A percentile compares a stretch with the other conserved stretches of the same genome.
phyloP scores from a whole-genome alignment of 2,888 invertebrate species.

The Miltochrista miniata region DNA sequence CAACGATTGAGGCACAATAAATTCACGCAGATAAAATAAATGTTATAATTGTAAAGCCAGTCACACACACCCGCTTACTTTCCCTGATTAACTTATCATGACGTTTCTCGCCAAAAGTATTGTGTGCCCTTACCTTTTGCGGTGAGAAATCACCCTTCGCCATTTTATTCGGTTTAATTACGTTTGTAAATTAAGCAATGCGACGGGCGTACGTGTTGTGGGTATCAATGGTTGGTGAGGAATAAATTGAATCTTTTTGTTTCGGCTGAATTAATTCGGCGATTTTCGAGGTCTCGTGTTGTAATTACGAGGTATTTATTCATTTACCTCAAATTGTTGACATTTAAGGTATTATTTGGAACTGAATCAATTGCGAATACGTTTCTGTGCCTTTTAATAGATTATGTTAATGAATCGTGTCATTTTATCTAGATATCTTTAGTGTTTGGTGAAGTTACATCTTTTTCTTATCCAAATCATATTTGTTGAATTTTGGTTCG shows the following conservation, averaged over 20 bases:
- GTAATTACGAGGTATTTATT: background rate
- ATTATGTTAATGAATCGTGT: too few species aligned
- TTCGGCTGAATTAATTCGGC: conserved; percentile 25
- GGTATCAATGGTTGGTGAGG: conserved; percentile 24
- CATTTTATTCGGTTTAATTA: conserved; percentile 41
- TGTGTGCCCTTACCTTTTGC: conserved; percentile 21
- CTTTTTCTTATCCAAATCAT: too few species aligned
- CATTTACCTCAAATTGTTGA: background rate
- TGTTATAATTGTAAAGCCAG: conserved; percentile 13
- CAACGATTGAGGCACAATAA: too few species aligned
- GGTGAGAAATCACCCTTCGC: conserved; percentile 32
- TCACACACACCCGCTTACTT: conserved; percentile 34
- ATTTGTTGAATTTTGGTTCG: too few species aligned
- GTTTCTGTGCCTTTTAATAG: too few species aligned
- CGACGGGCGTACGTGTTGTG: conserved; percentile 33
- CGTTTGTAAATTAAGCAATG: conserved; percentile 44
- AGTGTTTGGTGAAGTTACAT: too few species aligned
- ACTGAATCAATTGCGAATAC: background rate
- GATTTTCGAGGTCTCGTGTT: conserved; percentile 4
- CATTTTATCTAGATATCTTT: too few species aligned
- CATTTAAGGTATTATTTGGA: background rate
- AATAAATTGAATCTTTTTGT: conserved; percentile 38
- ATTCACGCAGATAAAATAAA: background rate
- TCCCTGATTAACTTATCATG: conserved; percentile 38
- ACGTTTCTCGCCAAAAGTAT: conserved; percentile 30